Percentiles rank a stretch among this genome's conserved stretches.
Conservation (phyloP, 1,140 invertebrate species). For the Danaus melanippus region DNA sequence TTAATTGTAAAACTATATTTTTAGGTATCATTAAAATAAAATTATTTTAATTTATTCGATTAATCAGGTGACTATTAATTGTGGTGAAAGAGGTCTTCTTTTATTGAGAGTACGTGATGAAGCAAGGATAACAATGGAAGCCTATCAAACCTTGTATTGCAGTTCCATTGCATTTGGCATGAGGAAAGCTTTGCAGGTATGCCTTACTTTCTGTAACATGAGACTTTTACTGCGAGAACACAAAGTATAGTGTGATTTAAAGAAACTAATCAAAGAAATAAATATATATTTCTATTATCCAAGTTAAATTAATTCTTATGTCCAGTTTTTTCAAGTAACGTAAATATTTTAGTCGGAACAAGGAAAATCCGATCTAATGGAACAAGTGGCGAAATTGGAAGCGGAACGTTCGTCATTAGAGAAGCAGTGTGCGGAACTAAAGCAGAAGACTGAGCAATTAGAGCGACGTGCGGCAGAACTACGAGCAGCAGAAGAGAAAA, state of each 20-base stretch:
- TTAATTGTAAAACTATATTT: too few species aligned
- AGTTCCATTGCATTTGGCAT: slow-evolving; percentile 98
- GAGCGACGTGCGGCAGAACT: slow-evolving; percentile 89
- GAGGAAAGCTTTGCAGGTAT: slow-evolving; percentile 93
- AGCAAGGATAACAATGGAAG: slow-evolving; percentile 95
- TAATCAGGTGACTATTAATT: slow-evolving; percentile 94
- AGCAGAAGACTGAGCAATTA: slow-evolving; percentile 86
- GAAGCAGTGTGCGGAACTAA: slow-evolving; percentile 84
- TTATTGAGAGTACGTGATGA: slow-evolving; percentile 94
- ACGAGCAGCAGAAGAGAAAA: slow-evolving; percentile 88
- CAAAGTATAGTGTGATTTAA: not conserved
- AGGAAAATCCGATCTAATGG: slow-evolving; percentile 75
- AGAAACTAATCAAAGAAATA: not conserved
- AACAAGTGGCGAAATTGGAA: slow-evolving; percentile 75
- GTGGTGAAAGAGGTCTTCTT: slow-evolving; percentile 95
- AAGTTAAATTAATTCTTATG: not conserved
- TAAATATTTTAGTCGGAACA: slow-evolving; percentile 68
- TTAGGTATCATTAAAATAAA: too few species aligned
- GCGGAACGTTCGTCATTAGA: slow-evolving; percentile 83
- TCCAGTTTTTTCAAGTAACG: too few species aligned
- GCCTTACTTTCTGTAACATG: too few species aligned
- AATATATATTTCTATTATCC: not conserved
- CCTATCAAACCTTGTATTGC: slow-evolving; percentile 95
- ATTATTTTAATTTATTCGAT: too few species aligned
- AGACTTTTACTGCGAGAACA: not conserved